A percentile compares a stretch with the other conserved stretches of the same genome.
Evolutionary conservation across 2,797 vertebrate species (phyloP).

Genomic region (Sphaeramia orbicularis): DNA sequence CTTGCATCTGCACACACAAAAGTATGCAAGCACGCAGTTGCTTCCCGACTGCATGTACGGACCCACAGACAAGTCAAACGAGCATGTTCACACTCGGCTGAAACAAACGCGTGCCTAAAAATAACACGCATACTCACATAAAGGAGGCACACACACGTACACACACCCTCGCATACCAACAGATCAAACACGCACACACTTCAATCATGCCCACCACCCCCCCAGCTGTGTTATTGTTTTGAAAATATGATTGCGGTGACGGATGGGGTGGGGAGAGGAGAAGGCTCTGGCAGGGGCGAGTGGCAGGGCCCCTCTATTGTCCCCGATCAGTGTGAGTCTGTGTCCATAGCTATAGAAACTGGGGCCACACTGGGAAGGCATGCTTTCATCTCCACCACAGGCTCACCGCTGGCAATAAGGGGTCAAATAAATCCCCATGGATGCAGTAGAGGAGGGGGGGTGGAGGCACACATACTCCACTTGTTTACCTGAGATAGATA

Average conservation of each 20-base stretch:
- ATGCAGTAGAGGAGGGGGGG: no score
- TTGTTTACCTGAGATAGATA: slow-evolving; percentile 62
- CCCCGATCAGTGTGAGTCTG: slow-evolving; percentile 85
- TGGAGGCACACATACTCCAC: slow-evolving; percentile 44
- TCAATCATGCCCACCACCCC: slow-evolving; percentile 68
- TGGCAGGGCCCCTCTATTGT: slow-evolving; percentile 87
- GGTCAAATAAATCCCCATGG: slow-evolving; percentile 84
- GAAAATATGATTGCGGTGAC: slow-evolving; percentile 86
- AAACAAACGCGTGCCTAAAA: slow-evolving; percentile 73
- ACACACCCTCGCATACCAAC: slow-evolving; percentile 65
- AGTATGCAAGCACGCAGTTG: slow-evolving; percentile 48
- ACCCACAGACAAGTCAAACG: slow-evolving; percentile 61
- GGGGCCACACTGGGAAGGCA: slow-evolving; percentile 86
- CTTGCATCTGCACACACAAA: slow-evolving; percentile 46
- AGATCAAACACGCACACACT: slow-evolving; percentile 76
- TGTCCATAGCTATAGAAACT: slow-evolving; percentile 94
- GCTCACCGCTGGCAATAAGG: slow-evolving; percentile 85
- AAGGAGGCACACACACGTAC: slow-evolving; percentile 41
- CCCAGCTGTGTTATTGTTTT: slow-evolving; percentile 84
- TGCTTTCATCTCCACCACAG: slow-evolving; percentile 93
- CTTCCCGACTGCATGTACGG: slow-evolving; percentile 38
- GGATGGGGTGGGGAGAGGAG: slow-evolving; percentile 77
- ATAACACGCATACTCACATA: slow-evolving; percentile 57
- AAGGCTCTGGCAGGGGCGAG: slow-evolving; percentile 77
- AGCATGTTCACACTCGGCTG: slow-evolving; percentile 70